Base-by-base conservation (phyloP, 2,113 vertebrate species). In the Gambusia holbrooki region DNA sequence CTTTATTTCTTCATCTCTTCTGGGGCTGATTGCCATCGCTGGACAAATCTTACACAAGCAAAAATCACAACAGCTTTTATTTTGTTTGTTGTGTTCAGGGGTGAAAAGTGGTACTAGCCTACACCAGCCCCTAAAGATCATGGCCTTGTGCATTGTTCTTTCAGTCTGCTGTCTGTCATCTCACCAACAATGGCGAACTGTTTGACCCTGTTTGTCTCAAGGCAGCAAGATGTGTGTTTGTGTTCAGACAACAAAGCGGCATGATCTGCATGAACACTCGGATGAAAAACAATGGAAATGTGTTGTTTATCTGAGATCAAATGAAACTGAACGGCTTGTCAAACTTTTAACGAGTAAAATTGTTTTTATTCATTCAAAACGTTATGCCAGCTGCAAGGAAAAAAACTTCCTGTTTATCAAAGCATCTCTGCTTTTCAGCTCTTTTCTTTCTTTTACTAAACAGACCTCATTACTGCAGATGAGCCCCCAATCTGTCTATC, bases 171-270 rank as follows among this genome's bases (percentile, higher is more conserved):
- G 89, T 87, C 89, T 48, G 78, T 91, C 90, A 83, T 81, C 83
- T 51, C 73, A 65, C 69, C 81, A 90, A 92, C 93, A 93, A 92
- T 92, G 87, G 84, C 67, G 60, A 76, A 88, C 90, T 92, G 87
- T 92, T 84, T 89, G 89, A 84, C 78, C 86, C 58, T 76, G 75
- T 90, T 84, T 89, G 90, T 91, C 80, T 88, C 78, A 76, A 75
- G 75, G 84, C 85, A 84, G 63, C 63, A 71, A 42, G 19, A 81
- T 73, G 76, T 73, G 66, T 77, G 89, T 64, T 48, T 80, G 70
- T 89, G 87, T 79, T 78, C 63, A 83, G 80, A 66, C 69, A 62
- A 84, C 90, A 84, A 83, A 84, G 81, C 79, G 78, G 81, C 35
- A 13, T 62, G 70, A 48, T 48, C 15, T 19, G 45, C 45, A 48